Conservation (phyloP, 35 echinoderm and acorn worm species). For the Holothuria glaberrima region DNA sequence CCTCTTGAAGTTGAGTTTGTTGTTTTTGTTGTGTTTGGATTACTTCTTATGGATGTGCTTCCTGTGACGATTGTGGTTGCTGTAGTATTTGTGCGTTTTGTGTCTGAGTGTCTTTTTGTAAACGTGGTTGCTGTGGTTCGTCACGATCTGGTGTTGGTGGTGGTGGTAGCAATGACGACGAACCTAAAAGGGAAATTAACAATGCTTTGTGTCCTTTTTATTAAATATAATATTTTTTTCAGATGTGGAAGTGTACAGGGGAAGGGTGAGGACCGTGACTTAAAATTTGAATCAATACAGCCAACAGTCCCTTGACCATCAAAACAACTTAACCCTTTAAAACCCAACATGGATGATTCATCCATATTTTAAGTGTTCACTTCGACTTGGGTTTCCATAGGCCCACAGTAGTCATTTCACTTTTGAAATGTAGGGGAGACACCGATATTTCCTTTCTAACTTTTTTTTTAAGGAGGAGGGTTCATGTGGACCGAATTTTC, state of each 20-base stretch:
- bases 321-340: neutral
- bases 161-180: neutral
- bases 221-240: slow-evolving; percentile 11
- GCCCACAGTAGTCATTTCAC: neutral
- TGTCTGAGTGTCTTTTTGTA: neutral
- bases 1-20: slow-evolving; percentile 7
- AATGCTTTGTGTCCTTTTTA: neutral
- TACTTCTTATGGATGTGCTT: neutral
- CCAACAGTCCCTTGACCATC: slow-evolving; percentile 20
- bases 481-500: neutral
- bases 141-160: slow-evolving; percentile 13
- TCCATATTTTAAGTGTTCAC: neutral
- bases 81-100: neutral
- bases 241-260: slow-evolving; percentile 1
- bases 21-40: slow-evolving; percentile 17
- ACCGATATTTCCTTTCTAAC: neutral
- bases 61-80: slow-evolving; percentile 20
- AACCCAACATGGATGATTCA: neutral
- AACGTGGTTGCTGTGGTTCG: neutral
- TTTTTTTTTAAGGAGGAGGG: neutral
- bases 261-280: neutral
- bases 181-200: slow-evolving; percentile 9
- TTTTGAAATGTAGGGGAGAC: neutral
- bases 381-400: neutral
- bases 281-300: neutral